Evolutionary conservation across 1,140 invertebrate species (phyloP).

Genomic region (Adoxophyes honmai): DNA sequence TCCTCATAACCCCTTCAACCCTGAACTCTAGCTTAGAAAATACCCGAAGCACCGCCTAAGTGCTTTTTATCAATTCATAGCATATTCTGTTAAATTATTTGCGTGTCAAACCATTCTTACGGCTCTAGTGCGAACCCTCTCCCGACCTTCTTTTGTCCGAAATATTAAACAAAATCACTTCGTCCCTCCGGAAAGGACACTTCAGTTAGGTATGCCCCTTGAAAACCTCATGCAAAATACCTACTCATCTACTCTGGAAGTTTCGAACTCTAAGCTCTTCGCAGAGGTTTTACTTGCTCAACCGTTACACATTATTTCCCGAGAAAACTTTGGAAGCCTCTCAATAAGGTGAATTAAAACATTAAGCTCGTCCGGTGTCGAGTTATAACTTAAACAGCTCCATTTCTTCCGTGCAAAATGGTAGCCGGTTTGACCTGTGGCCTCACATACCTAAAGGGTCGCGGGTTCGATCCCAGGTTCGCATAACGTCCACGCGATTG

Average conservation of each 20-base stretch:
- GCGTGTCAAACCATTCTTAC: background rate
- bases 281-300: background rate
- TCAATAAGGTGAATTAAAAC: background rate
- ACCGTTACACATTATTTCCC: background rate
- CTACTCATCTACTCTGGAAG: background rate
- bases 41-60: too few relatives aligned
- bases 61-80: background rate
- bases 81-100: background rate
- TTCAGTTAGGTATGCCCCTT: background rate
- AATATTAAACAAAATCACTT: constrained; percentile 6
- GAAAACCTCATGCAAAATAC: background rate
- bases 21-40: too few relatives aligned
- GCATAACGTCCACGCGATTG: too few relatives aligned
- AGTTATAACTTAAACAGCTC: too few relatives aligned
- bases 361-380: background rate
- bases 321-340: background rate
- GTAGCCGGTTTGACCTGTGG: too few relatives aligned
- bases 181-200: constrained; percentile 4
- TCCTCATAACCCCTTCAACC: background rate
- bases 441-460: too few relatives aligned
- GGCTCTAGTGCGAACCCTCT: background rate
- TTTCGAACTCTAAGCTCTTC: constrained; percentile 4
- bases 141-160: background rate
- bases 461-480: too few relatives aligned
- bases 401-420: too few relatives aligned